Percentiles rank a stretch among this genome's conserved stretches.
Evolutionary conservation across 2,113 vertebrate genomes (phyloP).

Genomic region (Phaetusa simplex): DNA sequence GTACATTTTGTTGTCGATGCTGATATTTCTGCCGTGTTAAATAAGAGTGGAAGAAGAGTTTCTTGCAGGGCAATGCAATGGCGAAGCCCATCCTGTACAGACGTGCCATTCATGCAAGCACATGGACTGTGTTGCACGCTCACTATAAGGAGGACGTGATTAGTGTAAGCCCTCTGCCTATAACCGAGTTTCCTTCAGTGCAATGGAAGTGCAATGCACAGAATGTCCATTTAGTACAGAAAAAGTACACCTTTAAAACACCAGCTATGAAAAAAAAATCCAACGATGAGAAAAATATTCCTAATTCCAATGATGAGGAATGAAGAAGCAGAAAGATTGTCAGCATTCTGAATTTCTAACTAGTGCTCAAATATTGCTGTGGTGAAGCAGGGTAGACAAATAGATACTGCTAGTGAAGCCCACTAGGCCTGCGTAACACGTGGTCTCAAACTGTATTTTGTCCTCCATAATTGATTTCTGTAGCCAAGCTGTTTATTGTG

Average conservation of each 20-base stretch:
- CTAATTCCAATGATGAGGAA: neutral
- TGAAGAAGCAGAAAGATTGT: neutral
- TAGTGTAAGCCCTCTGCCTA: neutral
- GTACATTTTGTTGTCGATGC: neutral
- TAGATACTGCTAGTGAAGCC: neutral
- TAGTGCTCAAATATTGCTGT: neutral
- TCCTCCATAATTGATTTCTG: constrained; percentile 18
- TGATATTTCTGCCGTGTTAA: neutral
- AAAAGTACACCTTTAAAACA: neutral
- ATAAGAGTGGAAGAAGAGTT: neutral
- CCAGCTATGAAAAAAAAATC: neutral
- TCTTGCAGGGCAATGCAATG: neutral
- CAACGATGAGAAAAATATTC: neutral
- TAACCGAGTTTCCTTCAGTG: neutral
- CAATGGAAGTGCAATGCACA: neutral
- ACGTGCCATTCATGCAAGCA: neutral
- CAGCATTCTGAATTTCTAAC: neutral
- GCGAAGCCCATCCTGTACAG: neutral
- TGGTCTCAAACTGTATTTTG: constrained; percentile 25
- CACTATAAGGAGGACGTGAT: neutral
- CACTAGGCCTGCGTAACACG: neutral
- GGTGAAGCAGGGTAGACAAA: neutral
- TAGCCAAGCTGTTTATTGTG: constrained; percentile 42
- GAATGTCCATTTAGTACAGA: neutral
- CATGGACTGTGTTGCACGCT: neutral